Base-by-base conservation (phyloP, 2,113 vertebrate species). In the Aix galericulata region DNA sequence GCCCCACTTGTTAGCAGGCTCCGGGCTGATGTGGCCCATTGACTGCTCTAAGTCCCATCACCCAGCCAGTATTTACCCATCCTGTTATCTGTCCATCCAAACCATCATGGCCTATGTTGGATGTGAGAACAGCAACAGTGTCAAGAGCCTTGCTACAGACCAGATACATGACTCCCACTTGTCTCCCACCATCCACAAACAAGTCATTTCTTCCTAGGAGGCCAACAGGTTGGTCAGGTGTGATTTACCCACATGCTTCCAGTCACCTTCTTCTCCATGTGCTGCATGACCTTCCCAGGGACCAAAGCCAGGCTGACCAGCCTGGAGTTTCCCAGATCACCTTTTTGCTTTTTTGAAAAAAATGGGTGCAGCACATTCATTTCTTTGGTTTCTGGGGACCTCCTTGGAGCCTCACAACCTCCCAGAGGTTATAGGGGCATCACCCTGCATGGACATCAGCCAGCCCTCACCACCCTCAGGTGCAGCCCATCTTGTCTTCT, bases 291-390 rank as follows among this genome's bases (percentile, higher is more conserved):
- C 36, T 60, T 34, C 26, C 11, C 29, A 46, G 3, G 8, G 6
- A 25, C 29, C 2, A 25, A 58, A 31, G 29, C 13, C 13, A 38
- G 22, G 52, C 20, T 46, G 58, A 4, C 15, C 10, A 27, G 38
- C 5, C 13, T 27, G 22, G 11, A 62, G 44, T 48, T 71, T 13
- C 64, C 17, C 34, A 7, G 55, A 46, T 22, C 13, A 38, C 3
- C 11, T 53, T 23, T 5, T 6, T 7, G 5, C 5, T 8, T 20
- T 53, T 40, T 13, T 48, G 77, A 40, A 15, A 40, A 15, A 55
- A 2, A 11, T 0, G 0, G 9, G 5, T 26, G 25, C 9, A n/a
- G 22, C 13, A 9, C 18, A 36, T 25, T 3, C 6, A 27, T 81
- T 58, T 17, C 11, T 71, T 27, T 4, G 2, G 16, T 17, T 60